phyloP scores from a whole-genome alignment of 2,888 invertebrate genomes.

The Lysandra bellargus region DNA sequence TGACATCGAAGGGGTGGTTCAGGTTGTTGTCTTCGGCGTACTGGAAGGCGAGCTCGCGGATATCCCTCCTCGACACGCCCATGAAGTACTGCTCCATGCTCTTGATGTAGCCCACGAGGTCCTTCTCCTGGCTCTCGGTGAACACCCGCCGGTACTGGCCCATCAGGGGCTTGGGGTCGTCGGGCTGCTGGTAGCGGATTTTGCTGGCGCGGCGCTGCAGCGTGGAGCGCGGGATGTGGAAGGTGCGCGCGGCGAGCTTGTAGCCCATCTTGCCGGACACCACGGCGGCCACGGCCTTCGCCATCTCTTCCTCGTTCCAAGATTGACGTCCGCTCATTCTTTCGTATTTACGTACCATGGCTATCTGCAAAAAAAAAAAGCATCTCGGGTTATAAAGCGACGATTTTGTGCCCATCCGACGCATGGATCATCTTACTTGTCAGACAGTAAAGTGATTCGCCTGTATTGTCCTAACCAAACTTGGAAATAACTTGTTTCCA shows the following conservation, averaged over 20 bases:
- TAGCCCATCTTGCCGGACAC: slow-evolving; percentile 77
- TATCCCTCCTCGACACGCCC: slow-evolving; percentile 73
- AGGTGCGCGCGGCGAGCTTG: slow-evolving; percentile 73
- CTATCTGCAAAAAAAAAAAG: slow-evolving; percentile 60
- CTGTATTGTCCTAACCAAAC: too few relatives aligned
- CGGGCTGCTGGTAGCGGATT: slow-evolving; percentile 68
- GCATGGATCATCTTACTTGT: too few relatives aligned
- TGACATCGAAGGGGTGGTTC: slow-evolving; percentile 72
- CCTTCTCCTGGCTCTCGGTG: slow-evolving; percentile 74
- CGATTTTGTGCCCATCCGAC: neutral
- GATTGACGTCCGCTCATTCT: slow-evolving; percentile 77
- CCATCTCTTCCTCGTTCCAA: slow-evolving; percentile 77
- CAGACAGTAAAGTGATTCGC: too few relatives aligned
- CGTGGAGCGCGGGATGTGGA: slow-evolving; percentile 74
- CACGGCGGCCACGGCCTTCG: slow-evolving; percentile 73
- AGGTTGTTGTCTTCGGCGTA: slow-evolving; percentile 72
- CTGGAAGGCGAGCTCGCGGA: slow-evolving; percentile 74
- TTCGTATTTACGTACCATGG: slow-evolving; percentile 77
- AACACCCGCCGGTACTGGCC: slow-evolving; percentile 74
- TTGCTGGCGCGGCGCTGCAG: slow-evolving; percentile 75
- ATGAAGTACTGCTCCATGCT: slow-evolving; percentile 76
- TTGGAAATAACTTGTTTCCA: too few relatives aligned
- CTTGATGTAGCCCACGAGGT: slow-evolving; percentile 73
- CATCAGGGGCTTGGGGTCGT: slow-evolving; percentile 72
- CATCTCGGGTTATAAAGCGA: neutral